Evolutionary conservation across 2,888 invertebrate species (phyloP).

Genomic region (Cerastis leucographa): DNA sequence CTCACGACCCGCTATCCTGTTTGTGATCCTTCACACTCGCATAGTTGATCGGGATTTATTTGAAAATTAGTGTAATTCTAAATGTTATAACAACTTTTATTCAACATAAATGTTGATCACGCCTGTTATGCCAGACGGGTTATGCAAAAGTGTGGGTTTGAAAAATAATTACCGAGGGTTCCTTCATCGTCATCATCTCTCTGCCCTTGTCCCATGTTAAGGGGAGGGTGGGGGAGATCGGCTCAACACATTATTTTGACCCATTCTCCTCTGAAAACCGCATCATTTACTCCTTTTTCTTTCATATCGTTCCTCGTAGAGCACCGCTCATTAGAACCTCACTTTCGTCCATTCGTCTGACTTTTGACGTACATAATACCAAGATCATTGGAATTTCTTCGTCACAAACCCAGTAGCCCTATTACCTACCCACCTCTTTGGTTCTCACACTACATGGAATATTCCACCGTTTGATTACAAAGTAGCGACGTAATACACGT

Average conservation of each 20-base stretch:
- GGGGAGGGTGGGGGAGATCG: too few relatives aligned
- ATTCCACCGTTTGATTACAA: slow-evolving; percentile 39
- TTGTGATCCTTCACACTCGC: background rate
- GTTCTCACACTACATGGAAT: slow-evolving; percentile 31
- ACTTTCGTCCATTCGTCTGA: too few relatives aligned
- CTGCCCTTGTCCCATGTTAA: too few relatives aligned
- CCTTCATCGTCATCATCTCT: background rate
- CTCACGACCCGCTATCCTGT: slow-evolving; percentile 52
- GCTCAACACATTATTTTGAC: background rate
- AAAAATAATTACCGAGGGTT: too few relatives aligned
- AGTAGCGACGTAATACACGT: slow-evolving; percentile 19
- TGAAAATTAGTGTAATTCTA: background rate
- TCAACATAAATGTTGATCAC: background rate
- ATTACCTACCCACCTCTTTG: background rate
- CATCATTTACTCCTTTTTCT: background rate
- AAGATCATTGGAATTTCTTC: background rate
- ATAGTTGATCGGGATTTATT: background rate
- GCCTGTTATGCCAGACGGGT: too few relatives aligned
- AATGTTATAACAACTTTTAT: background rate
- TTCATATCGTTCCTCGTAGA: background rate
- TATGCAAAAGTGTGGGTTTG: too few relatives aligned
- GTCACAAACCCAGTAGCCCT: background rate
- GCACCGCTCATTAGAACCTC: too few relatives aligned
- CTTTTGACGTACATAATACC: background rate
- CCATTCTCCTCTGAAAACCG: background rate